These are phyloP conservation scores for Onychomys leucogaster DNA, from an alignment of 2,797 vertebrate species.

Conservation along the genomic window DNA sequence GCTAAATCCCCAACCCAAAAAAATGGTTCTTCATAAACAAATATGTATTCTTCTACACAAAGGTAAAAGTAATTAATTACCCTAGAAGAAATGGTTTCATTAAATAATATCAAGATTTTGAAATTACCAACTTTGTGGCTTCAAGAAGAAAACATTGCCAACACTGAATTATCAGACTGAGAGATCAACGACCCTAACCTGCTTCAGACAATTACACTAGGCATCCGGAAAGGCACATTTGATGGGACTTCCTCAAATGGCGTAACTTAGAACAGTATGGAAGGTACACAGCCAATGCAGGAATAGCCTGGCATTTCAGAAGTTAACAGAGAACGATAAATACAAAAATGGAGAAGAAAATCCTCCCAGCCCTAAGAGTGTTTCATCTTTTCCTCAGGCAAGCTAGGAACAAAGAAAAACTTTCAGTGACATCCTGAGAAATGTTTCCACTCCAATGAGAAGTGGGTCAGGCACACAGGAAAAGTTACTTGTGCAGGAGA, in stretches of 20 bases:
- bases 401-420: constrained; percentile 61
- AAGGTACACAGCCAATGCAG: constrained; percentile 18
- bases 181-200: not conserved
- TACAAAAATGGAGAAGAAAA: constrained; percentile 46
- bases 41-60: constrained; percentile 12
- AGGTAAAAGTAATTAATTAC: not conserved
- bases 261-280: not conserved
- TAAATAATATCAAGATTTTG: constrained; percentile 14
- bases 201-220: not conserved
- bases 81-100: not conserved
- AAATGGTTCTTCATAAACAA: not conserved
- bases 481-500: constrained; percentile 40
- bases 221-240: constrained; percentile 11
- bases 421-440: constrained; percentile 55
- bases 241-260: constrained; percentile 12
- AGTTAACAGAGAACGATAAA: not conserved
- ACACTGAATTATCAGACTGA: not conserved
- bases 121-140: constrained; percentile 18
- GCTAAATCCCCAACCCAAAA: too few relatives aligned
- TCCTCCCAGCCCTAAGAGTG: not conserved
- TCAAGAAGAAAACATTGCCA: not conserved
- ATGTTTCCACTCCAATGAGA: constrained; percentile 63
- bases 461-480: constrained; percentile 41
- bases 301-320: constrained; percentile 1
- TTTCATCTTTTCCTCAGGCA: constrained; percentile 55